A percentile compares a stretch with the other conserved stretches of the same genome.
Evolutionary conservation across 2,113 vertebrate species (phyloP).

Genomic region (Oncorhynchus clarkii): DNA sequence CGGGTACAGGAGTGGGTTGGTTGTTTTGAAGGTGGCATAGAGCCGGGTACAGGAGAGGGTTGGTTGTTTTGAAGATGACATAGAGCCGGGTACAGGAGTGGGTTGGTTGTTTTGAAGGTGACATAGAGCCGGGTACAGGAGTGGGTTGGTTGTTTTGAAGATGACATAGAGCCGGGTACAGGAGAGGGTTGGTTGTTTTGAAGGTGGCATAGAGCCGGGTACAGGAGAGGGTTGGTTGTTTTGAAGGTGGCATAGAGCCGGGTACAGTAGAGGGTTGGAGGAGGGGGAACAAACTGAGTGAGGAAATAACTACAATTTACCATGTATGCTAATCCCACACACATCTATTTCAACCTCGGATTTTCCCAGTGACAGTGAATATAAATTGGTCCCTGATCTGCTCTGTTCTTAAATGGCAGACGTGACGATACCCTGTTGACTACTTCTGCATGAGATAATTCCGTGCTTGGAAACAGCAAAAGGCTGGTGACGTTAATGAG

Average conservation of each 20-base stretch:
- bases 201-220: background rate
- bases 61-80: background rate
- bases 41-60: background rate
- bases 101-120: background rate
- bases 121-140: background rate
- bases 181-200: background rate
- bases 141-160: background rate
- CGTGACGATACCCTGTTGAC: background rate
- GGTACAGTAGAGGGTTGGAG: background rate
- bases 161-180: background rate
- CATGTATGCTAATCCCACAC: background rate
- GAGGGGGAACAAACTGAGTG: background rate
- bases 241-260: too few species aligned
- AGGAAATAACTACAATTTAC: background rate
- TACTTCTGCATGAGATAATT: constrained; percentile 1
- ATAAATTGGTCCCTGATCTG: background rate
- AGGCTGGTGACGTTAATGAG: background rate
- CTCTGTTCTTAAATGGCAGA: background rate
- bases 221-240: background rate
- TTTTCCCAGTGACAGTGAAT: background rate
- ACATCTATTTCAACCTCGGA: background rate
- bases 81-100: background rate
- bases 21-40: too few species aligned
- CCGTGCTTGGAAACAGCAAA: background rate
- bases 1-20: background rate